These are phyloP conservation scores for Hypsibius dujardini DNA, from an alignment of 1,140 invertebrate genomes.

Conservation along the genomic window DNA sequence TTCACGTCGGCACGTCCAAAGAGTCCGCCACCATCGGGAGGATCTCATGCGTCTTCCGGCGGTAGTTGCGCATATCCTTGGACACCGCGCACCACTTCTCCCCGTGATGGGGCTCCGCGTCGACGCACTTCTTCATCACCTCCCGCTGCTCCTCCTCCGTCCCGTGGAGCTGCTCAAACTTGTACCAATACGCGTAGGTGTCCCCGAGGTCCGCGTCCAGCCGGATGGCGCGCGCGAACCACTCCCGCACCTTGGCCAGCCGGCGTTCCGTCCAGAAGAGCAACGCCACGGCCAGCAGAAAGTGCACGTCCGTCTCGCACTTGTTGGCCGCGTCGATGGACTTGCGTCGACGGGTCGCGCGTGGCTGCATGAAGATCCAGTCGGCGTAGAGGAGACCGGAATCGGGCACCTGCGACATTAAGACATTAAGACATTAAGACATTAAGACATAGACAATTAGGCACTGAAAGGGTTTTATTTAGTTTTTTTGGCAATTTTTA, in stretches of 20 bases:
- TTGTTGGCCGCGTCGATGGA: slow-evolving; percentile 94
- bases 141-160: slow-evolving; percentile 73
- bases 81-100: slow-evolving; percentile 83
- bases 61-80: slow-evolving; percentile 88
- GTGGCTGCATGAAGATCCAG: slow-evolving; percentile 85
- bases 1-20: too few relatives aligned
- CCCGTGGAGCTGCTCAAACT: slow-evolving; percentile 85
- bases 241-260: slow-evolving; percentile 78
- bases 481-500: too few relatives aligned
- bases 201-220: slow-evolving; percentile 92
- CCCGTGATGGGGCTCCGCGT: slow-evolving; percentile 86
- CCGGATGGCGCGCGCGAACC: slow-evolving; percentile 89
- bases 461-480: too few relatives aligned
- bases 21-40: slow-evolving; percentile 59
- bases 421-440: too few relatives aligned
- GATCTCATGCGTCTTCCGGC: slow-evolving; percentile 69
- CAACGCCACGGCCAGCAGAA: slow-evolving; percentile 83
- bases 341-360: slow-evolving; percentile 85
- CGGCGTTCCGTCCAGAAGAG: slow-evolving; percentile 92
- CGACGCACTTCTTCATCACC: slow-evolving; percentile 63
- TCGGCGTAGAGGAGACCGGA: slow-evolving; percentile 90
- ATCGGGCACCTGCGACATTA: too few relatives aligned
- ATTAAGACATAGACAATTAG: too few relatives aligned
- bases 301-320: slow-evolving; percentile 92
- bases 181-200: slow-evolving; percentile 93